Evolutionary conservation across 1,140 invertebrate species (phyloP), one percentile per base, ranked within the genome.

Genomic region (Drosophila micromelanica): DNA sequence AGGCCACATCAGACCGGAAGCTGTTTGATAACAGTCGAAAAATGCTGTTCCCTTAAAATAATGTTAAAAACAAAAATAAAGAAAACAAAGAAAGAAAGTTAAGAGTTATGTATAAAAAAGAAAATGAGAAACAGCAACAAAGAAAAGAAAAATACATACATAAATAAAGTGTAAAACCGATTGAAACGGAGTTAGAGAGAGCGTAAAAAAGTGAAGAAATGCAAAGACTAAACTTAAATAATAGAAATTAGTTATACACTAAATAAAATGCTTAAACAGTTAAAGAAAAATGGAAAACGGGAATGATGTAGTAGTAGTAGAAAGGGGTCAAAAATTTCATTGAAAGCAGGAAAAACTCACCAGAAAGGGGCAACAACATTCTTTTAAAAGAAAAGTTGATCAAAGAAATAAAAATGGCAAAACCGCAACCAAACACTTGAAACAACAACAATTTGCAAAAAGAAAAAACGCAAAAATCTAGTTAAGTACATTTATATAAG

Each of bases 151-250:
- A 76, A 69, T 42, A 64, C 42, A 70, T 73, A 68, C 65, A 81
- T 63, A 61, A 61, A 52, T 64, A 57, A 76, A 75, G 60, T 71
- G 63, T 64, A 72, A 72, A 70, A 60, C 40, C 40, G 43, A 69
- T 62, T 42, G 54, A 46, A 48, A 49, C 48, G 40, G 52, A 42
- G 69, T 61, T 35, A 64, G 43, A 69, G 49, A 55, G 64, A 76
- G 65, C 76, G 65, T 71, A 74, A 79, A 84, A 73, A 78, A 87
- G 80, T 78, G 72, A 90, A 81, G 80, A 77, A 86, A 86, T 82
- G 87, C 81, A 90, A 81, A 81, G 86, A 90, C 80, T 90, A 81
- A 90, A 86, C 67, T 82, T 86, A 90, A 90, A 90, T 78, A 80
- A 82, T 87, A 87, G 73, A 84, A 73, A 65, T 70, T 80, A 89